A percentile compares a stretch with the other conserved stretches of the same genome.
phyloP scores from a whole-genome alignment of 2,888 invertebrate genomes.

The Petrophora chlorosata region DNA sequence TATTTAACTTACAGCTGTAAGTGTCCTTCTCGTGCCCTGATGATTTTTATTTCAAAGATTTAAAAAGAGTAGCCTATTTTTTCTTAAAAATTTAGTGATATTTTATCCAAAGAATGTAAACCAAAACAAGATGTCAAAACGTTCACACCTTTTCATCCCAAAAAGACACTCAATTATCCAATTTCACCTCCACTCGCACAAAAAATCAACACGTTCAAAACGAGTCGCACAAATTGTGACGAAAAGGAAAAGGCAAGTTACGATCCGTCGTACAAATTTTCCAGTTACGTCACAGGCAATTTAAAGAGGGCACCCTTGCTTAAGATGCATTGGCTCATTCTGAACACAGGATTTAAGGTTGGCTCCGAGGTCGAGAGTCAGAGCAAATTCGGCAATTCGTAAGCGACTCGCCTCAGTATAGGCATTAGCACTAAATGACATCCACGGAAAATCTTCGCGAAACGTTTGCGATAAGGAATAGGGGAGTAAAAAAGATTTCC shows the following conservation, averaged over 20 bases:
- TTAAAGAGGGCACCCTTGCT: slow-evolving; percentile 70
- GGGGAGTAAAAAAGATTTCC: slow-evolving; percentile 68
- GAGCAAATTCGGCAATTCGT: slow-evolving; percentile 78
- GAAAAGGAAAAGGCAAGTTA: slow-evolving; percentile 43
- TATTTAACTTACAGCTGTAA: no score
- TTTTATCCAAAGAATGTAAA: no score
- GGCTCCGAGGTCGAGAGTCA: slow-evolving; percentile 59
- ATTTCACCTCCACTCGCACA: slow-evolving; percentile 25
- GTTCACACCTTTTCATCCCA: not conserved
- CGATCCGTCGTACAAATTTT: slow-evolving; percentile 47
- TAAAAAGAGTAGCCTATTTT: no score
- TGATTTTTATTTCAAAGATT: no score
- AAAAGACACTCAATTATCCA: slow-evolving; percentile 26
- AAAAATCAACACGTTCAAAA: slow-evolving; percentile 33
- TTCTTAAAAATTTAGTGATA: no score
- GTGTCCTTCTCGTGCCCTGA: no score
- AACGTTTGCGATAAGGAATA: slow-evolving; percentile 64
- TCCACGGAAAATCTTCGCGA: slow-evolving; percentile 74
- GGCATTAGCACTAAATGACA: slow-evolving; percentile 82
- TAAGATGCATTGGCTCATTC: slow-evolving; percentile 82
- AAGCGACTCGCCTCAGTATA: slow-evolving; percentile 73
- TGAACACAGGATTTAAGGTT: slow-evolving; percentile 74
- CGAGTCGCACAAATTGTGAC: slow-evolving; percentile 44
- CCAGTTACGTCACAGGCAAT: slow-evolving; percentile 63
- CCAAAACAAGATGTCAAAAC: slow-evolving; percentile 7